Evolutionary conservation across 2,797 vertebrate genomes (phyloP), one percentile per base, ranked within the genome.

Genomic region (Merluccius polli): DNA sequence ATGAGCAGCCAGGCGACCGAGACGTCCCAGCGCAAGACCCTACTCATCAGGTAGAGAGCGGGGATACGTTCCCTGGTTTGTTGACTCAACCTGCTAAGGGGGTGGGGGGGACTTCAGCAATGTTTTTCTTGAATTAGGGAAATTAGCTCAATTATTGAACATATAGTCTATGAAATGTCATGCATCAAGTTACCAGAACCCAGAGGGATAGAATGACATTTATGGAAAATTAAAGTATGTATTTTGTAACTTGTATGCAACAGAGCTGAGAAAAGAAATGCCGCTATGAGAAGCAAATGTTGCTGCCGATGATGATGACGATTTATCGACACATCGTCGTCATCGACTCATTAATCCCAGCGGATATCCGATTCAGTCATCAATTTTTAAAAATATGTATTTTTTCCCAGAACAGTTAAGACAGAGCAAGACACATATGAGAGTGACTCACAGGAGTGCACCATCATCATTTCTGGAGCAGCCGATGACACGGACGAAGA

Each of bases 381-480:
- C 67, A 32, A 35, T 32, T 71, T 33, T 31, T 33, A 4, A 1
- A 31, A n/a, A n/a, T n/a, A n/a, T n/a, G n/a, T n/a, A 59, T 71
- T 84, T 87, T 30, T 44, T 82, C 87, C 83, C 83, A 94, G 93
- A 93, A 93, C 93, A 92, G 91, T 94, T 92, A 94, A 89, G 85
- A 93, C 91, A 82, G 89, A 94, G 2, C 88, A 88, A 32, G 88
- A 93, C 72, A 79, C 76, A 12, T 85, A 90, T 48, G 85, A 93
- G 76, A 92, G 88, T 9, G 80, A 94, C 84, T 91, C 89, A 74
- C 86, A 91, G 75, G 88, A 93, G 80, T 73, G 89, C 72, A 94
- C 90, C 77, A 90, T 95, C 78, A 92, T 70, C 74, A 92, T 94
- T 80, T 91, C 92, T 75, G 92, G 93, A 81, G 92, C 93, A 29